These are phyloP conservation scores for Zhuqinia jingwanae DNA, from an alignment of 2,888 invertebrate species.

Conservation along the genomic window DNA sequence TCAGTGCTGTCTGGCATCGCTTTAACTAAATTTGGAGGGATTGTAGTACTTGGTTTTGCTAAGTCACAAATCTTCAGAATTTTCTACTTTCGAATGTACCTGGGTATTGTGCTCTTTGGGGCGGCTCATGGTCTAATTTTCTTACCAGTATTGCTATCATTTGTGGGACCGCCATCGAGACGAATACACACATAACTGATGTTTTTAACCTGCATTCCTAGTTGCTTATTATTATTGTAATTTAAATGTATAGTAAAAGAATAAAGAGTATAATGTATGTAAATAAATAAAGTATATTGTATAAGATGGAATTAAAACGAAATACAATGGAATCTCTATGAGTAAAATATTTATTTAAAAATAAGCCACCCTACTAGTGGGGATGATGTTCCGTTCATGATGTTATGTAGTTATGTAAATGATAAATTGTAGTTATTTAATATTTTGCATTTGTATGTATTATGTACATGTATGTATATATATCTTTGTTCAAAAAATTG, in stretches of 20 bases:
- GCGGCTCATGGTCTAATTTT: slow-evolving; percentile 98
- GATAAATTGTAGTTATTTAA: slow-evolving; percentile 11
- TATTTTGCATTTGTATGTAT: slow-evolving; percentile 53
- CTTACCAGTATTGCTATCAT: slow-evolving; percentile 93
- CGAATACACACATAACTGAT: slow-evolving; percentile 71
- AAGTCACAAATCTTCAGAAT: slow-evolving; percentile 98
- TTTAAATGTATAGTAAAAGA: slow-evolving; percentile 45
- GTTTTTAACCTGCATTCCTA: slow-evolving; percentile 73
- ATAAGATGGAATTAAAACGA: not conserved
- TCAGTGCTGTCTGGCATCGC: slow-evolving; percentile 99
- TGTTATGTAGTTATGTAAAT: slow-evolving; percentile 36
- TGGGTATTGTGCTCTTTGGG: slow-evolving; percentile 98
- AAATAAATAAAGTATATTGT: slow-evolving; percentile 33
- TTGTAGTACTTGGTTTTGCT: slow-evolving; percentile 88
- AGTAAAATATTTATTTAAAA: slow-evolving; percentile 17
- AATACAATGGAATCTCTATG: slow-evolving; percentile 29
- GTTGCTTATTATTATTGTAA: slow-evolving; percentile 62
- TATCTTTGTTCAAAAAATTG: not conserved
- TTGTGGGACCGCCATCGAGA: slow-evolving; percentile 78
- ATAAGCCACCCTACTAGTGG: not conserved
- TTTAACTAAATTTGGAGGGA: slow-evolving; percentile 98
- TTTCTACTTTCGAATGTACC: slow-evolving; percentile 98
- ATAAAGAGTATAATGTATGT: slow-evolving; percentile 21
- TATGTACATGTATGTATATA: slow-evolving; percentile 30
- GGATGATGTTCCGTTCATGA: slow-evolving; percentile 30